Conservation (phyloP, 2,797 vertebrate species). For the Karalla daura region DNA sequence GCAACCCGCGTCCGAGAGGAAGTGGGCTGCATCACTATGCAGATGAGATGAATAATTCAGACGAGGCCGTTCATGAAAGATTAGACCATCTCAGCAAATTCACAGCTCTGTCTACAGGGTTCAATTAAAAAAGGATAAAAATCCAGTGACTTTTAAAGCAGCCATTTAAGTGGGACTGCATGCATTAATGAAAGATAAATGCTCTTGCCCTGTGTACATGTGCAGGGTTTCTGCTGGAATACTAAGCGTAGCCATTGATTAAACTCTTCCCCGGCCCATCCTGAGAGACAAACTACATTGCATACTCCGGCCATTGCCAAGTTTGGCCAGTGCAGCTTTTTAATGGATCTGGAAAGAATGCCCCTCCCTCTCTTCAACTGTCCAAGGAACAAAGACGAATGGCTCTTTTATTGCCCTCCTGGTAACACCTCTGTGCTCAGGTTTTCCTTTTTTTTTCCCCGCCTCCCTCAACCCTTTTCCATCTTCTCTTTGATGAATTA, state of each 20-base stretch:
- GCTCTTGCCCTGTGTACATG: conserved; percentile 60
- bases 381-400: conserved; percentile 81
- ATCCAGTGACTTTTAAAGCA: conserved; percentile 74
- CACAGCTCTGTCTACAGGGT: conserved; percentile 67
- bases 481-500: conserved; percentile 75
- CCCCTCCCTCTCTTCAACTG: conserved; percentile 49
- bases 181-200: conserved; percentile 81
- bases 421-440: conserved; percentile 72
- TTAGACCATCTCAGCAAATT: conserved; percentile 70
- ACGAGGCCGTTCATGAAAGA: conserved; percentile 71
- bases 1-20: conserved; percentile 31
- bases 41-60: conserved; percentile 69
- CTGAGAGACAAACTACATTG: conserved; percentile 70
- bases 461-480: conserved; percentile 46
- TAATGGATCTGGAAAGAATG: conserved; percentile 72
- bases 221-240: conserved; percentile 65
- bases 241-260: conserved; percentile 78
- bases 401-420: conserved; percentile 79
- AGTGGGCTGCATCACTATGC: conserved; percentile 45
- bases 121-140: conserved; percentile 82
- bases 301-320: conserved; percentile 65
- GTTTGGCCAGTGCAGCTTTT: conserved; percentile 67
- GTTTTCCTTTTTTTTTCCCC: conserved; percentile 47
- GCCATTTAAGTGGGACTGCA: conserved; percentile 64
- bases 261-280: conserved; percentile 57